phyloP scores from a whole-genome alignment of 2,888 invertebrate genomes.

The Galerucella nymphaeae region DNA sequence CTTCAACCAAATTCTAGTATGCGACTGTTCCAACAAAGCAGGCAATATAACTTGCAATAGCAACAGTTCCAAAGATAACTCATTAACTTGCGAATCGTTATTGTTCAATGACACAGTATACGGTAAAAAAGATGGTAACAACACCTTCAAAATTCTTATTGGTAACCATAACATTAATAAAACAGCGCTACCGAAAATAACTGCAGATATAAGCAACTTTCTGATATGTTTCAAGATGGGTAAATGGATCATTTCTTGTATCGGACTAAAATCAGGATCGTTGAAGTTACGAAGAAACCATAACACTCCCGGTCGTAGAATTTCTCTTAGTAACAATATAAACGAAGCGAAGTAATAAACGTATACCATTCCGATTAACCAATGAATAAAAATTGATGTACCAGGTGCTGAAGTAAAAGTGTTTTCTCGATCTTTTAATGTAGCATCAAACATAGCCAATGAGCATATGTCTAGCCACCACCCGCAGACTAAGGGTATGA shows the following conservation, averaged over 20 bases:
- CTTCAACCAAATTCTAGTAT: constrained; percentile 94
- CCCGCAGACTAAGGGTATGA: constrained; percentile 95
- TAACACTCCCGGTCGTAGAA: constrained; percentile 94
- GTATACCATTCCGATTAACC: constrained; percentile 99
- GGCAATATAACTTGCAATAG: constrained; percentile 94
- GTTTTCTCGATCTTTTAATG: constrained; percentile 85
- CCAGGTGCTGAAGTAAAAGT: constrained; percentile 93
- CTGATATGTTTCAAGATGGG: constrained; percentile 92
- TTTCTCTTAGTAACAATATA: constrained; percentile 90
- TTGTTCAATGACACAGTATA: constrained; percentile 89
- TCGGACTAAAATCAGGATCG: constrained; percentile 99
- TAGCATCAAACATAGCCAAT: constrained; percentile 89
- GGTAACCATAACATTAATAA: constrained; percentile 97
- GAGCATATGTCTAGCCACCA: constrained; percentile 99
- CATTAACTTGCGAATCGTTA: constrained; percentile 89
- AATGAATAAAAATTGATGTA: constrained; percentile 97
- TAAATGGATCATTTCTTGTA: constrained; percentile 98
- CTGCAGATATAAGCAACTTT: constrained; percentile 90
- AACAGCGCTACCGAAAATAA: constrained; percentile 96
- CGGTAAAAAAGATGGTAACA: constrained; percentile 90
- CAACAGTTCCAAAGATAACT: constrained; percentile 91
- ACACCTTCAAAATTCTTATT: constrained; percentile 82
- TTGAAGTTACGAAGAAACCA: constrained; percentile 99
- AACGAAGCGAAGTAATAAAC: constrained; percentile 99
- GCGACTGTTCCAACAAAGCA: constrained; percentile 94